phyloP scores from a whole-genome alignment of 2,888 invertebrate species.

The Perizoma affinitatum region DNA sequence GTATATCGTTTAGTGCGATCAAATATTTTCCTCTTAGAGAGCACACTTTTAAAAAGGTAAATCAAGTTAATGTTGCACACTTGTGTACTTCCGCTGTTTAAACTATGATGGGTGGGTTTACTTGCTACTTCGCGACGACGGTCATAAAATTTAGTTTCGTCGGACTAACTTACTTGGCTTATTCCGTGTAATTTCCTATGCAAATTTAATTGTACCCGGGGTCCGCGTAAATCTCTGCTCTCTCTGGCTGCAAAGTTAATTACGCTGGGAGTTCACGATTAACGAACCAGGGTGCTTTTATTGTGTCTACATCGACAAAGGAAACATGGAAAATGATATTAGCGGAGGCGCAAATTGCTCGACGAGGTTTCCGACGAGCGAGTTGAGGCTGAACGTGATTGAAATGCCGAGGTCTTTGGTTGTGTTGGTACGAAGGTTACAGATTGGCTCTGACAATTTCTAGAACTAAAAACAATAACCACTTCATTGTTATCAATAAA shows the following conservation, averaged over 20 bases:
- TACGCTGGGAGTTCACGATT: constrained; percentile 76
- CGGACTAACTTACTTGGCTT: constrained; percentile 75
- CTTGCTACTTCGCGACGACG: constrained; percentile 50
- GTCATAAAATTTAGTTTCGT: constrained; percentile 71
- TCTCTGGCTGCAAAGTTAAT: constrained; percentile 80
- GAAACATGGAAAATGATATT: constrained; percentile 65
- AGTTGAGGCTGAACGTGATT: constrained; percentile 10
- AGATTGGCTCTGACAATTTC: too few relatives aligned
- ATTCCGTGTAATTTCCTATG: constrained; percentile 82
- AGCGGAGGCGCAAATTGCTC: constrained; percentile 45
- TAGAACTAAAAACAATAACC: too few relatives aligned
- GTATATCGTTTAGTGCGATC: neutral
- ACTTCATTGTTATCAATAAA: too few relatives aligned
- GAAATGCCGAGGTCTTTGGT: constrained; percentile 8
- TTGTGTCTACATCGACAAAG: constrained; percentile 77
- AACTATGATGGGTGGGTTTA: constrained; percentile 41
- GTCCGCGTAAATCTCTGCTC: constrained; percentile 80
- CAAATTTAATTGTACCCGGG: constrained; percentile 83
- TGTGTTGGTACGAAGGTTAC: too few relatives aligned
- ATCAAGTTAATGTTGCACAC: constrained; percentile 34
- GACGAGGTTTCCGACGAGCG: constrained; percentile 6
- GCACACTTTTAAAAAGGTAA: constrained; percentile 22
- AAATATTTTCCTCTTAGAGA: constrained; percentile 1
- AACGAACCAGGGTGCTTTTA: constrained; percentile 74
- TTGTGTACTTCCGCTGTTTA: constrained; percentile 29